phyloP scores from a whole-genome alignment of 92 coral and sea anemone species.

The Zoanthus solanderi region DNA sequence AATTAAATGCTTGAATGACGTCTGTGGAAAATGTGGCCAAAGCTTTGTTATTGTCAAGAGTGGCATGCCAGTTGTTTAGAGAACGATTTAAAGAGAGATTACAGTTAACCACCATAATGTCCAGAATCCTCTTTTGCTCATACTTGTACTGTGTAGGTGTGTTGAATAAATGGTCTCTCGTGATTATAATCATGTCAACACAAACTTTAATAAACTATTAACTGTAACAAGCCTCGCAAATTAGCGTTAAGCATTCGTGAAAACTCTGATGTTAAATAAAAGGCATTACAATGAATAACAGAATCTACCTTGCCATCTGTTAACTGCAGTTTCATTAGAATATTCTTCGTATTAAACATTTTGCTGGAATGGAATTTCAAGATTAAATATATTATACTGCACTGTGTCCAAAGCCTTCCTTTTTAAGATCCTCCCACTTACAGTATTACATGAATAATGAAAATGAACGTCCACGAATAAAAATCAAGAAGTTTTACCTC shows the following conservation, averaged over 20 bases:
- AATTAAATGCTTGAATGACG: too few species aligned
- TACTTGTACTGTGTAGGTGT: background rate
- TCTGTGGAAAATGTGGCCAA: too few species aligned
- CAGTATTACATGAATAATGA: background rate
- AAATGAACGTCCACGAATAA: background rate
- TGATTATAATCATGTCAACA: background rate
- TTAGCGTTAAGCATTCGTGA: background rate
- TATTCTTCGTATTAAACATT: background rate
- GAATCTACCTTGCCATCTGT: background rate
- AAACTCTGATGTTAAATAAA: background rate
- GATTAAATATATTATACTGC: slow-evolving; percentile 38
- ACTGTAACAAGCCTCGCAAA: background rate
- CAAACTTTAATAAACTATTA: background rate
- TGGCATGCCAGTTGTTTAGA: too few species aligned
- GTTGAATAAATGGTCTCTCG: background rate
- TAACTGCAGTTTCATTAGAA: background rate
- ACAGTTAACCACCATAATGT: too few species aligned
- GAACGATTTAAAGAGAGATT: too few species aligned
- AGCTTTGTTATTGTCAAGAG: too few species aligned
- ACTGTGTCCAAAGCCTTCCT: slow-evolving; percentile 4
- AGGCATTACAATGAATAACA: background rate
- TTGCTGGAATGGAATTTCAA: slow-evolving; percentile 7
- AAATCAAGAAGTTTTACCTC: slow-evolving; percentile 65
- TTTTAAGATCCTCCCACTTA: slow-evolving; percentile 8
- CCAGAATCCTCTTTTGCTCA: too few species aligned